A percentile compares a stretch with the other conserved stretches of the same genome.
Conservation (phyloP, 2,113 vertebrate genomes). For the Pangasianodon gigas region DNA sequence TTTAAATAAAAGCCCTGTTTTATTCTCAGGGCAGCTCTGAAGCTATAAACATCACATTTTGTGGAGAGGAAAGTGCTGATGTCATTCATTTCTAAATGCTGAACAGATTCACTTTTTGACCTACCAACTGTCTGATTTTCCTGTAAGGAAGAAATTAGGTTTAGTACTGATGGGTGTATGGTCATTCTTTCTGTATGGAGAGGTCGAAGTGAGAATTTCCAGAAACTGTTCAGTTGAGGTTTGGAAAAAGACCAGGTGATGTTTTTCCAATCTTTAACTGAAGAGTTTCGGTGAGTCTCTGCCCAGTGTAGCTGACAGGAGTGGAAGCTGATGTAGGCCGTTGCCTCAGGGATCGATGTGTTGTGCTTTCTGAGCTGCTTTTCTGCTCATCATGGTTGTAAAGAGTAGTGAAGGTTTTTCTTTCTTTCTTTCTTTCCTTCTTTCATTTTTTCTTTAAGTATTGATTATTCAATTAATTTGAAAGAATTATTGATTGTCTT, state of each 20-base stretch:
- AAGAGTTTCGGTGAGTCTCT: not conserved
- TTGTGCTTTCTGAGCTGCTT: not conserved
- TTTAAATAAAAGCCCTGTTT: not conserved
- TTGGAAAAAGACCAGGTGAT: not conserved
- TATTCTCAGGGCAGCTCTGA: slow-evolving; percentile 35
- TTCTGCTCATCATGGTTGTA: not conserved
- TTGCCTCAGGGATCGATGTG: not conserved
- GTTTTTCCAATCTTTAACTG: not conserved
- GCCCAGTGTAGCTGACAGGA: not conserved
- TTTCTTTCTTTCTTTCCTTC: not conserved
- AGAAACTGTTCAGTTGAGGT: not conserved
- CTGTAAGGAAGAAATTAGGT: slow-evolving; percentile 52
- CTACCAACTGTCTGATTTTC: slow-evolving; percentile 58
- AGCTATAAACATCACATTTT: slow-evolving; percentile 42
- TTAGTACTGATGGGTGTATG: not conserved
- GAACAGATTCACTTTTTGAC: slow-evolving; percentile 47
- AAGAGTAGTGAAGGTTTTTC: not conserved
- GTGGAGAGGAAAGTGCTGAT: slow-evolving; percentile 57
- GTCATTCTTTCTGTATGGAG: not conserved
- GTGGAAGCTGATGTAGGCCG: not conserved
- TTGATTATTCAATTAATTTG: not conserved
- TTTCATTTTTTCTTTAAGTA: not conserved
- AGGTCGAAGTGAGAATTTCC: not conserved
- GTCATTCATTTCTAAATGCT: slow-evolving; percentile 57
- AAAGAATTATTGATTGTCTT: not conserved